Conservation (phyloP, 2,888 invertebrate species). For the Bibio marci region DNA sequence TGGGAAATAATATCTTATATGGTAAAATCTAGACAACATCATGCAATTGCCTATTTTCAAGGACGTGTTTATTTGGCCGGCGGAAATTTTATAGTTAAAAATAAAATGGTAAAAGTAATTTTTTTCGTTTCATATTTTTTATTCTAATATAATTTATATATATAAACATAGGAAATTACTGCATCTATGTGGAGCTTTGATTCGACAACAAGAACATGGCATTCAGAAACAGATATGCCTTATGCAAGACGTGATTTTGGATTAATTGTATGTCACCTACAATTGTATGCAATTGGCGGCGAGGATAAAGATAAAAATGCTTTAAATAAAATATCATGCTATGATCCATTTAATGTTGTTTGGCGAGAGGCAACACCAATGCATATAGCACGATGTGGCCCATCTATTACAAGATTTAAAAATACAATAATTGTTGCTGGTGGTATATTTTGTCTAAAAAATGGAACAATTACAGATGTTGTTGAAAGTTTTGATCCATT, state of each 20-base stretch:
- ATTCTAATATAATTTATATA: not conserved
- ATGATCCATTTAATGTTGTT: not conserved
- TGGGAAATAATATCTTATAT: slow-evolving; percentile 52
- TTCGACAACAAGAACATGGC: slow-evolving; percentile 44
- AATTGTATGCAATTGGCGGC: slow-evolving; percentile 55
- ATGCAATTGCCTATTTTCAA: slow-evolving; percentile 42
- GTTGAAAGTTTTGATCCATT: slow-evolving; percentile 47
- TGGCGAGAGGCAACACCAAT: slow-evolving; percentile 14
- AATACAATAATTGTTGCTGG: slow-evolving; percentile 52
- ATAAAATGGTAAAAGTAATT: not conserved
- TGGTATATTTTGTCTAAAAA: slow-evolving; percentile 39
- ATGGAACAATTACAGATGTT: slow-evolving; percentile 35
- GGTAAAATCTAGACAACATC: slow-evolving; percentile 53
- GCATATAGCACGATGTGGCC: slow-evolving; percentile 16
- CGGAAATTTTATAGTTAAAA: slow-evolving; percentile 17
- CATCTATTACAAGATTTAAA: slow-evolving; percentile 13
- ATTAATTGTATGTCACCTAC: slow-evolving; percentile 43
- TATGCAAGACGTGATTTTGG: slow-evolving; percentile 50
- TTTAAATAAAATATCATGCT: slow-evolving; percentile 4
- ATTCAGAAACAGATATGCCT: slow-evolving; percentile 39
- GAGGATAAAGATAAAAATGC: slow-evolving; percentile 40
- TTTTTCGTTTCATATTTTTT: not conserved
- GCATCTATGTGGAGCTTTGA: slow-evolving; percentile 54
- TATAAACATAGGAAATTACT: slow-evolving; percentile 17
- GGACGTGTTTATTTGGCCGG: slow-evolving; percentile 51